These are phyloP conservation scores for Perdita meconis DNA, from an alignment of 2,888 invertebrate genomes.

Conservation along the genomic window DNA sequence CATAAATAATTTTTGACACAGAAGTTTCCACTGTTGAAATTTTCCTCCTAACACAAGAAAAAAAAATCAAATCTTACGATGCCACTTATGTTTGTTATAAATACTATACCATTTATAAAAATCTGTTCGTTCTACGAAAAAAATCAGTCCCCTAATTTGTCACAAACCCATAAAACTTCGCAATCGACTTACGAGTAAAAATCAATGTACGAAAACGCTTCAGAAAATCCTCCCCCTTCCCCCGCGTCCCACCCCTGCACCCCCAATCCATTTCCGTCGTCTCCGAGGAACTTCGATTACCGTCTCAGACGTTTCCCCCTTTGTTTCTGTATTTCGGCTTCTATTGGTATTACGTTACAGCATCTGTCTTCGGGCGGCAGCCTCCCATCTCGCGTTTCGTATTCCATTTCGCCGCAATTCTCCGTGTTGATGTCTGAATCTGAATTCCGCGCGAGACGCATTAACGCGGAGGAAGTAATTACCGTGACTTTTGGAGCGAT, in stretches of 20 bases:
- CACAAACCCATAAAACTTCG: too few species aligned
- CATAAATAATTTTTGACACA: too few species aligned
- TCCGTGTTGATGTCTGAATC: constrained; percentile 32
- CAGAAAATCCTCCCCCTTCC: too few species aligned
- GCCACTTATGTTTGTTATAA: too few species aligned
- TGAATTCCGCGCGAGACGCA: constrained; percentile 25
- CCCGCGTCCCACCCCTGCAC: neutral
- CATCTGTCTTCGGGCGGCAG: constrained; percentile 31
- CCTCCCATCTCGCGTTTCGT: constrained; percentile 11
- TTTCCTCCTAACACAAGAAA: too few species aligned
- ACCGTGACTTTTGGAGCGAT: constrained; percentile 20
- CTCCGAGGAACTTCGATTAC: constrained; percentile 39
- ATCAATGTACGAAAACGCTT: too few species aligned
- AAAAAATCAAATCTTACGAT: too few species aligned
- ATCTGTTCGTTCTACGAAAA: too few species aligned
- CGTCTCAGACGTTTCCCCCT: constrained; percentile 22
- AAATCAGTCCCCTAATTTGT: too few species aligned
- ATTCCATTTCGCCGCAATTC: constrained; percentile 23
- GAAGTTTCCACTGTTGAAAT: too few species aligned
- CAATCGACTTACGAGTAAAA: too few species aligned
- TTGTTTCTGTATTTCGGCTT: constrained; percentile 54
- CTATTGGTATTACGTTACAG: constrained; percentile 43
- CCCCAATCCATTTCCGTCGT: constrained; percentile 20
- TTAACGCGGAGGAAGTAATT: constrained; percentile 40
- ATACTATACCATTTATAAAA: too few species aligned